Evolutionary conservation across 2,797 vertebrate genomes (phyloP), one percentile per base, ranked within the genome.

Genomic region (Microcaecilia unicolor): DNA sequence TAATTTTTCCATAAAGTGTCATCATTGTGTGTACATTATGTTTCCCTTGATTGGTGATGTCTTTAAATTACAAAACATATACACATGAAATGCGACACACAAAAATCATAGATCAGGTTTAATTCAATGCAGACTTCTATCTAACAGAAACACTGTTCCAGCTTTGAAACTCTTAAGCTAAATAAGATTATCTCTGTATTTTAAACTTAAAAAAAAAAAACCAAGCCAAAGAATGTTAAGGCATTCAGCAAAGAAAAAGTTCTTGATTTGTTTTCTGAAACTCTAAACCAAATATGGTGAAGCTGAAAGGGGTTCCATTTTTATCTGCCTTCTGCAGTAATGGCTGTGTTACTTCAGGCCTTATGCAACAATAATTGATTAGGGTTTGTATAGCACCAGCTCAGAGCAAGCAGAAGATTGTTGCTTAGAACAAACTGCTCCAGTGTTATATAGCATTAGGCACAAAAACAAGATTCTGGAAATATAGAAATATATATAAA

Each of bases 361-460:
- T 81, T 83, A 81, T 63, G 51, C 84, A 87, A 94, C 83, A 92
- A 92, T 93, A 91, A 94, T 91, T 90, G 83, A 95, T 86, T 84
- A 87, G 86, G 86, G 78, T 87, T 83, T 85, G n/a, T n/a, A n/a
- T n/a, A n/a, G n/a, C n/a, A 82, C 88, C 81, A 76, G 87, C 90
- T 93, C 90, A 77, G 85, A 90, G 77, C 82, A 83, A 85, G 83
- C 92, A 90, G 88, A 89, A 83, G 84, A 74, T 76, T 71, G 60
- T 72, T 74, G 54, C 84, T 93, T n/a, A 89, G 83, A 92, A 91
- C 85, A 85, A 89, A 89, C 85, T 74, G 72, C 83, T 80, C 80
- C 85, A 85, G 86, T 85, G 83, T 87, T 84, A 91, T n/a, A n/a
- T 80, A 70, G 78, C 81, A 73, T 86, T 80, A 76, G 79, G 82